phyloP scores from a whole-genome alignment of 2,797 vertebrate genomes.

The Jordanella pulchra region DNA sequence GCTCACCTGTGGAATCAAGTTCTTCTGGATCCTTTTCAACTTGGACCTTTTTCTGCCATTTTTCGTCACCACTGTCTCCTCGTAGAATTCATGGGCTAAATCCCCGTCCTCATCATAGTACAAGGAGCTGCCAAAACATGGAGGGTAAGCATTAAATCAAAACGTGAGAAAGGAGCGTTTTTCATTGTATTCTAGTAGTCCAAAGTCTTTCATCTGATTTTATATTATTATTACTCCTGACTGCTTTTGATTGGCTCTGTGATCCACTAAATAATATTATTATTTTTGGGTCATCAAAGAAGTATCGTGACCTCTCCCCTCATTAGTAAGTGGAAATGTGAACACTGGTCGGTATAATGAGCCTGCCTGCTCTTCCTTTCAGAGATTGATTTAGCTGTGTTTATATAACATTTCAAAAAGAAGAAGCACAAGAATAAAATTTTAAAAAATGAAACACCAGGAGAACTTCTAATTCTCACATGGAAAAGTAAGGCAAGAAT shows the following conservation, averaged over 20 bases:
- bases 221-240: background rate
- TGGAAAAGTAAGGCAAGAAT: too few relatives aligned
- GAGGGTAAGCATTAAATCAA: background rate
- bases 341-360: background rate
- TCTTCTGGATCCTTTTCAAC: conserved; percentile 96
- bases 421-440: too few relatives aligned
- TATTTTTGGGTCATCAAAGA: background rate
- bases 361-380: background rate
- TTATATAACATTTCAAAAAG: too few relatives aligned
- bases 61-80: conserved; percentile 95
- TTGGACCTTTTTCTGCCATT: conserved; percentile 94
- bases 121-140: conserved; percentile 85
- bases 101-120: conserved; percentile 98
- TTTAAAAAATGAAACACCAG: too few relatives aligned
- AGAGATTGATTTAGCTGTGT: too few relatives aligned
- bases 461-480: too few relatives aligned
- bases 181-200: background rate
- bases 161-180: background rate
- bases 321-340: background rate
- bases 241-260: background rate
- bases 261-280: background rate
- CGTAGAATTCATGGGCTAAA: conserved; percentile 98
- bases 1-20: conserved; percentile 95
- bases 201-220: background rate
- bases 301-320: background rate